These are phyloP conservation scores for Cataglyphis cursor DNA, from an alignment of 2,888 invertebrate genomes.

Conservation along the genomic window DNA sequence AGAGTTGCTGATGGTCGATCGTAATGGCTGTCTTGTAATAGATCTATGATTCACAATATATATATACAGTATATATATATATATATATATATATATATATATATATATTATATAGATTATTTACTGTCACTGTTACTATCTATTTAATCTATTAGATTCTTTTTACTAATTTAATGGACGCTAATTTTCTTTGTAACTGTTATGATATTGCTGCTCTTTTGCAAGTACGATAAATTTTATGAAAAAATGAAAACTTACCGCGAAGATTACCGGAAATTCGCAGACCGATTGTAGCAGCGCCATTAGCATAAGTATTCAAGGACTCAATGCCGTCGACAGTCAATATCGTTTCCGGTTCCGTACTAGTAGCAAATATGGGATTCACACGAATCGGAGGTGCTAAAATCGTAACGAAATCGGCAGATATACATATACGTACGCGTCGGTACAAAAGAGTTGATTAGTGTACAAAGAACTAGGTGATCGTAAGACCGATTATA, in stretches of 20 bases:
- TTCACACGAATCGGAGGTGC: constrained; percentile 76
- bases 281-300: constrained; percentile 81
- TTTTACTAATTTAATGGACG: background rate
- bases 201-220: background rate
- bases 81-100: too few species aligned
- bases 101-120: background rate
- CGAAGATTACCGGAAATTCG: constrained; percentile 81
- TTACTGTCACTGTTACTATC: background rate
- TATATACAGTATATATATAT: too few species aligned
- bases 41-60: constrained; percentile 84
- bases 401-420: constrained; percentile 58
- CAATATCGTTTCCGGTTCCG: constrained; percentile 71
- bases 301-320: constrained; percentile 81
- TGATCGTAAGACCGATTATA: background rate
- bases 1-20: constrained; percentile 86
- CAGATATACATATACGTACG: background rate
- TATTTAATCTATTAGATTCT: background rate
- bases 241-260: constrained; percentile 71
- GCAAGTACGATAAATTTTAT: background rate
- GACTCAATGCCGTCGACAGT: constrained; percentile 74
- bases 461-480: background rate
- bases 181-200: background rate
- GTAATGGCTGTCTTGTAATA: constrained; percentile 89
- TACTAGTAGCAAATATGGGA: constrained; percentile 67
- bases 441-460: background rate